A percentile compares a stretch with the other conserved stretches of the same genome.
Evolutionary conservation across 2,113 vertebrate species (phyloP).

Genomic region (Cyphomyrus plagiostoma): DNA sequence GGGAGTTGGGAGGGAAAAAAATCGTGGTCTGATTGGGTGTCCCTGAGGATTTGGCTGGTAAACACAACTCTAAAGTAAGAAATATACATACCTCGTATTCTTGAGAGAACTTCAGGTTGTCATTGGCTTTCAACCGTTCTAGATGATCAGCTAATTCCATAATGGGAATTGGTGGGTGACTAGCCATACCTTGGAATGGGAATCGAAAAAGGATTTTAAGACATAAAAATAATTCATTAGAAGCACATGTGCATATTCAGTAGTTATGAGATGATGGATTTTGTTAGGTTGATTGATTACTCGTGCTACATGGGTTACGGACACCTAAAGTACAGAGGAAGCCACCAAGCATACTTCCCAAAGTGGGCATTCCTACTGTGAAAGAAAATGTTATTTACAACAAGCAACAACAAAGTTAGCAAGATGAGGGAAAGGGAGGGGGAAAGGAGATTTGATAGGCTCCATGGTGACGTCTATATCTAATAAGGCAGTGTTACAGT

Average conservation of each 20-base stretch:
- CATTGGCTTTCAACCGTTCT: slow-evolving; percentile 95
- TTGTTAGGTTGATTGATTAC: slow-evolving; percentile 80
- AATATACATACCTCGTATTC: slow-evolving; percentile 82
- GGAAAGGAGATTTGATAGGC: slow-evolving; percentile 55
- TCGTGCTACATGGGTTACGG: slow-evolving; percentile 80
- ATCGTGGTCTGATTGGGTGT: not conserved
- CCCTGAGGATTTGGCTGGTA: not conserved
- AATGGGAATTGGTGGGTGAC: slow-evolving; percentile 91
- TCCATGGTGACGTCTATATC: slow-evolving; percentile 73
- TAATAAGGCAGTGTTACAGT: slow-evolving; percentile 71
- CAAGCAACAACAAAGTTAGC: slow-evolving; percentile 67
- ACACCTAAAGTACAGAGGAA: slow-evolving; percentile 78
- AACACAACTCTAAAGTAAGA: not conserved
- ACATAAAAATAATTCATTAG: slow-evolving; percentile 41
- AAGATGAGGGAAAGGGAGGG: slow-evolving; percentile 37
- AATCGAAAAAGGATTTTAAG: slow-evolving; percentile 33
- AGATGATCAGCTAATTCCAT: slow-evolving; percentile 93
- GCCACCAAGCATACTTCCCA: slow-evolving; percentile 70
- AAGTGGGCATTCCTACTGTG: slow-evolving; percentile 73
- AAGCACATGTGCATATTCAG: slow-evolving; percentile 64
- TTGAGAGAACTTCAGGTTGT: slow-evolving; percentile 98
- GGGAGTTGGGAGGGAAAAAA: not conserved
- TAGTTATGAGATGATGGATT: slow-evolving; percentile 62
- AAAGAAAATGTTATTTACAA: slow-evolving; percentile 69
- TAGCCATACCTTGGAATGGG: slow-evolving; percentile 85